Evolutionary conservation across 1,140 invertebrate species (phyloP).

Genomic region (Probaryconus sp.): DNA sequence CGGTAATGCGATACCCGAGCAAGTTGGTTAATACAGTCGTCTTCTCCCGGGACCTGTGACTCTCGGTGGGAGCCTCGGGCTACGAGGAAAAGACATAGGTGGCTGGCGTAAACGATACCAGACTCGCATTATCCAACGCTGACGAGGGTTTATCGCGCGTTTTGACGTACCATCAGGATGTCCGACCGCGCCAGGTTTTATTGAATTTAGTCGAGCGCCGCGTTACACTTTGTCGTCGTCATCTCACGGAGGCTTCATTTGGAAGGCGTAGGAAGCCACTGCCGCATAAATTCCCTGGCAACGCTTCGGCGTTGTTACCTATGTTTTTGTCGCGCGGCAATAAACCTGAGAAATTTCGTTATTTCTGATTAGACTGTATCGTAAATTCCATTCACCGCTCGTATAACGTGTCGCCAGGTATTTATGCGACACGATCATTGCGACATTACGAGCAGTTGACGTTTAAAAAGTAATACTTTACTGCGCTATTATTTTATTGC

Average conservation of each 20-base stretch:
- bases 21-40: constrained; percentile 58
- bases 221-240: constrained; percentile 37
- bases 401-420: constrained; percentile 4
- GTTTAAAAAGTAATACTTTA: constrained; percentile 35
- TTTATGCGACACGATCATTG: constrained; percentile 35
- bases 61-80: constrained; percentile 31
- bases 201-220: constrained; percentile 51
- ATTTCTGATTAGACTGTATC: constrained; percentile 45
- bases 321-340: constrained; percentile 29
- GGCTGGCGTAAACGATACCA: constrained; percentile 59
- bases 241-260: constrained; percentile 36
- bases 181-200: constrained; percentile 30
- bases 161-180: constrained; percentile 39
- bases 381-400: constrained; percentile 44
- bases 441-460: neutral
- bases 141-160: constrained; percentile 59
- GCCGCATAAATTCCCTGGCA: constrained; percentile 41
- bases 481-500: constrained; percentile 16
- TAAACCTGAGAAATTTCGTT: constrained; percentile 50
- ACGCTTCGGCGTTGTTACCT: constrained; percentile 25
- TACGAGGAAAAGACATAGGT: constrained; percentile 54
- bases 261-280: constrained; percentile 40
- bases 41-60: constrained; percentile 48
- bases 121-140: constrained; percentile 57
- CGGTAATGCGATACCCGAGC: constrained; percentile 58